Evolutionary conservation across 1,140 invertebrate genomes (phyloP), one percentile per base, ranked within the genome.

Genomic region (Drosophila orena): DNA sequence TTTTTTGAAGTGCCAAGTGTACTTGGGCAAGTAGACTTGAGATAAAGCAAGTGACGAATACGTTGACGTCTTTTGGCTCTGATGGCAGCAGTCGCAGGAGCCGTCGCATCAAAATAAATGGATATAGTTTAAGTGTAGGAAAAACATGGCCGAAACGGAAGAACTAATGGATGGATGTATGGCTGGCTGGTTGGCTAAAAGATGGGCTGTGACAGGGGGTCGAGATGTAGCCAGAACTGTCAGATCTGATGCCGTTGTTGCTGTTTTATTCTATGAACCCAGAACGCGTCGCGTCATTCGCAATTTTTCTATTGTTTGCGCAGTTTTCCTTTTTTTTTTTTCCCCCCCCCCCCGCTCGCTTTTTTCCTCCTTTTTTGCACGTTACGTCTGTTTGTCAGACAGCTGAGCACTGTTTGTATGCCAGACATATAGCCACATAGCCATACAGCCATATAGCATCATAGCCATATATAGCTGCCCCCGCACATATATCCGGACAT

Each of bases 371-470:
- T 73, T 72, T 66, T 73, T 73, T 73, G 60, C 75, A 78, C 76
- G 77, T 78, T 78, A 66, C 77, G 76, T 74, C 77, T 79, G 75
- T 65, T 70, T 69, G 79, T 58, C 78, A 66, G 79, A 77, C 79
- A 76, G 79, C 79, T 81, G 68, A 81, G 66, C 72, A 68, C 78
- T 81, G 79, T 81, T 81, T 81, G 73, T 81, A 77, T 68, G 78
- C 54, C 68, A 61, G 65, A 76, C 47, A 70, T 71, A 73, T 49
- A 73, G 47, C 30, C 30, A 30, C 10, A 30, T 30, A 30, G 30
- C 30, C 30, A 17, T 44, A 54, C 37, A 68, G 24, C 22, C 1
- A 17, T n/a, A n/a, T n/a, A n/a, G n/a, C n/a, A n/a, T n/a, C n/a
- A n/a, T n/a, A n/a, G n/a, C n/a, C n/a, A n/a, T n/a, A n/a, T n/a